Evolutionary conservation across 2,797 vertebrate species (phyloP), one percentile per base, ranked within the genome.

Genomic region (Bucorvus abyssinicus): DNA sequence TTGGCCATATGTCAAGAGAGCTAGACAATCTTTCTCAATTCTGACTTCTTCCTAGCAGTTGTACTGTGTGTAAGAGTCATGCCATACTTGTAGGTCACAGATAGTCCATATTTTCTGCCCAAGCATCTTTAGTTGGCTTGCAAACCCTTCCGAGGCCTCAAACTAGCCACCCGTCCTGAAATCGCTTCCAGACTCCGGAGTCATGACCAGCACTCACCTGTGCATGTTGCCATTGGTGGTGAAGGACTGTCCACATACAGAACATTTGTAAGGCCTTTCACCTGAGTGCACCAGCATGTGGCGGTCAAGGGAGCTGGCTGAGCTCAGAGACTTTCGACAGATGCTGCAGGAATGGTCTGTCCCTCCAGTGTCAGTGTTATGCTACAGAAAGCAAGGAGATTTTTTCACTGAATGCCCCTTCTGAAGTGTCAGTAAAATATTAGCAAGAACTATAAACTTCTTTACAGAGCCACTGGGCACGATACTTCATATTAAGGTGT

Each of bases 181-280:
- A 85, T 32, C 36, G 65, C 63, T 91, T 81, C 60, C 77, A 79
- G 49, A 53, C 27, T 79, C 45, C 45, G 82, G 65, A 21, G 60
- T 90, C 40, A 67, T 4, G 0, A 53, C 74, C 63, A 84, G 74
- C 57, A 98, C 98, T 97, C 94, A 99, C 99, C 99, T 98, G 98
- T 99, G 99, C 99, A 99, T 99, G 98, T 99, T 99, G 90, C 99
- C 99, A 80, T 99, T 99, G 98, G 99, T 99, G 97, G 99, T 99
- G 97, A 99, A 99, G 47, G 99, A 99, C 97, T 99, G 99, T 74
- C 98, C 98, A 53, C 99, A 99, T 93, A 99, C 97, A 12, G 94
- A 96, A 84, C 99, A 99, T 84, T 98, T 99, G 97, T 99, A 99
- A 57, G 99, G 99, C 83, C 99, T 98, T 98, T 99, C 99, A 22